Evolutionary conservation across 1,140 invertebrate species (phyloP), one percentile per base, ranked within the genome.

Genomic region (Sycophila sp.): DNA sequence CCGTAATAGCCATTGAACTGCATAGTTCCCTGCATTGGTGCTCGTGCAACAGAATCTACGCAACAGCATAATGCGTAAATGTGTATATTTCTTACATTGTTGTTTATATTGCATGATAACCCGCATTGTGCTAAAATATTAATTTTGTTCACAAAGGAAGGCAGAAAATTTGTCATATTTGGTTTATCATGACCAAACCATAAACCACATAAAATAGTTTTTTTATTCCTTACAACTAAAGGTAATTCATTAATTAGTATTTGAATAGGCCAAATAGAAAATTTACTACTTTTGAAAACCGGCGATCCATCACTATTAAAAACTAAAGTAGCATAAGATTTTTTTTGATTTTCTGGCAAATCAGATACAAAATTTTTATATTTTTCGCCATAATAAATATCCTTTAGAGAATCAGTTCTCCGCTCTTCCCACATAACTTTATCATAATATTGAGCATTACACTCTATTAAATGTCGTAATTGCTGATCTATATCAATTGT

Each of bases 171-270:
- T 19, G 66, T 40, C 74, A 75, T 71, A 59, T 71, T 17, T 3
- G 74, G 69, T 45, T 75, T 74, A 15, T 51, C 22, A 22, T 69
- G 42, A 0, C 69, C 69, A 55, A 66, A 68, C 73, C 69, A 74
- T 32, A 75, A 55, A 7, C 66, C 63, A 53, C 36, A 66, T 6
- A 69, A 5, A 17, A 74, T 67, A 7, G 32, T 17, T 2, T 53
- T 15, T 6, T 36, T 22, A 10, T 40, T 36, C 13, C 65, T 42
- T 17, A 53, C 24, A 6, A 69, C 17, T 10, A 71, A 40, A 28
- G 69, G 73, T 26, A 75, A n/a, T 66, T 75, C 69, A 63, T 72
- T 75, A 15, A 69, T 15, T 15, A 62, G 40, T 8, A 74, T 11
- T 30, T 72, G 63, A 49, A 72, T 55, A 45, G 70, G 73, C 60